Conservation (phyloP, 1,140 invertebrate genomes). For the Stegodyphus dumicola region DNA sequence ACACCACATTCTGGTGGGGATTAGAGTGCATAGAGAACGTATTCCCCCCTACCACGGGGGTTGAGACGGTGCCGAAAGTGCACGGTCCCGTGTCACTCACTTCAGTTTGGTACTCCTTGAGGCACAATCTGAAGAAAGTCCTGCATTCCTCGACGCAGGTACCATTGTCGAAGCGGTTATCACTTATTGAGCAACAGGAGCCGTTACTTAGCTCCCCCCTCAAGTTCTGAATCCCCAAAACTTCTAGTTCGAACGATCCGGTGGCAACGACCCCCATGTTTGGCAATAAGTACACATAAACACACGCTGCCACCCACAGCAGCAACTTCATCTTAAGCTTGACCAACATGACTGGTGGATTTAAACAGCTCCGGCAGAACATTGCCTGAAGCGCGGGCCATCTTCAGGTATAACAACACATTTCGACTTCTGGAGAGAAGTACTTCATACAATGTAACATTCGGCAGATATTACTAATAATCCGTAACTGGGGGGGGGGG, state of each 20-base stretch:
- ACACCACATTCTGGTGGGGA: slow-evolving; percentile 77
- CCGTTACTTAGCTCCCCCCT: slow-evolving; percentile 82
- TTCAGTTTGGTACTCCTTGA: slow-evolving; percentile 91
- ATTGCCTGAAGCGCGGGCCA: not conserved
- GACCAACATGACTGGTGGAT: not conserved
- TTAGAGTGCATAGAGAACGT: slow-evolving; percentile 83
- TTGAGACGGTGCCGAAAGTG: slow-evolving; percentile 89
- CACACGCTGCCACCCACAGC: not conserved
- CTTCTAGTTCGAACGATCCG: slow-evolving; percentile 91
- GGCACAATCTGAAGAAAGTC: slow-evolving; percentile 86
- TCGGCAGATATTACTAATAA: too few species aligned
- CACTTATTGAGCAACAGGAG: slow-evolving; percentile 77
- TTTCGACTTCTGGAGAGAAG: not conserved
- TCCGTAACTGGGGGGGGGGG: too few species aligned
- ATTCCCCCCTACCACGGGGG: slow-evolving; percentile 84
- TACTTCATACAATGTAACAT: too few species aligned
- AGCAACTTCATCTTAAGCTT: not conserved
- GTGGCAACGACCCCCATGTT: slow-evolving; percentile 67
- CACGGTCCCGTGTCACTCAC: slow-evolving; percentile 84
- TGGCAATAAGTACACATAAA: not conserved
- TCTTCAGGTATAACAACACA: not conserved
- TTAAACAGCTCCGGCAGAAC: not conserved
- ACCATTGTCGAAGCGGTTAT: slow-evolving; percentile 22
- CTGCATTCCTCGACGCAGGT: slow-evolving; percentile 76
- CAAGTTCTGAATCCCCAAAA: slow-evolving; percentile 88